Percentiles rank a stretch among this genome's conserved stretches.
Evolutionary conservation across 2,797 vertebrate genomes (phyloP).

Genomic region (Sparidentex hasta): DNA sequence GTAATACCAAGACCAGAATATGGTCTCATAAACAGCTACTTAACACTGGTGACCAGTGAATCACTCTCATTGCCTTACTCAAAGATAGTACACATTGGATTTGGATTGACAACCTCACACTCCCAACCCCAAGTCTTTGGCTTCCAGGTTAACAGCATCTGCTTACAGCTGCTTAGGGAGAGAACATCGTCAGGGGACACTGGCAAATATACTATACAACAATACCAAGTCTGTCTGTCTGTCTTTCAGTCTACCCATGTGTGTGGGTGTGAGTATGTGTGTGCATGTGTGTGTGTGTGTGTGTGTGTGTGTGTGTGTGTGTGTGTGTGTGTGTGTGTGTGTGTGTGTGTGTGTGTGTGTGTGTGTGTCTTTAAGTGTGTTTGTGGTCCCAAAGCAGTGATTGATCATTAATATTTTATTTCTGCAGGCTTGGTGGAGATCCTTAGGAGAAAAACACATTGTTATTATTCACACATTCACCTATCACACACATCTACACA

Average conservation of each 20-base stretch:
- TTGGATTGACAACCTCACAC: constrained; percentile 7
- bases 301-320: constrained; percentile 1
- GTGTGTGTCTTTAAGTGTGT: constrained; percentile 16
- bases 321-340: constrained; percentile 20
- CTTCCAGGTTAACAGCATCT: constrained; percentile 27
- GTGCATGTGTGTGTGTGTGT: constrained; percentile 13
- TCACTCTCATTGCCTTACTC: not conserved
- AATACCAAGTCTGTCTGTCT: constrained; percentile 22
- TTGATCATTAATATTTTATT: constrained; percentile 81
- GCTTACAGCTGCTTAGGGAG: constrained; percentile 29
- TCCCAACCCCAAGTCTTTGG: constrained; percentile 19
- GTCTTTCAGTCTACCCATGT: not conserved
- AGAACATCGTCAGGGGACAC: constrained; percentile 42
- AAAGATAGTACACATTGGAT: not conserved
- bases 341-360: constrained; percentile 31
- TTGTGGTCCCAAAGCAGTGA: constrained; percentile 67
- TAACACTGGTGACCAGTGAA: not conserved
- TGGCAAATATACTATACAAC: constrained; percentile 37
- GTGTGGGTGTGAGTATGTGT: constrained; percentile 7
- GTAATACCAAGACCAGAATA: not conserved
- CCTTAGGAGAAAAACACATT: constrained; percentile 71
- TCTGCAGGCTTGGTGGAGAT: constrained; percentile 62
- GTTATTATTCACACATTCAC: constrained; percentile 61
- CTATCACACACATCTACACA: constrained; percentile 15
- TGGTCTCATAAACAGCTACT: not conserved